Conservation (phyloP, 1,140 invertebrate genomes). For the Bombyx mori region ASM3026992v2 NC_085115.1:10021001-10021500, state of each 20-base stretch:
- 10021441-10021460: slow-evolving; percentile 64
- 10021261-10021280: too few relatives aligned
- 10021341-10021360: slow-evolving; percentile 68
- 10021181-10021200: too few relatives aligned
- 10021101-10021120: neutral
- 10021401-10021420: slow-evolving; percentile 70
- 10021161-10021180: too few relatives aligned
- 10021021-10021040: slow-evolving; percentile 83
- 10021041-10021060: slow-evolving; percentile 83
- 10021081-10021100: slow-evolving; percentile 58
- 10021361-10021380: slow-evolving; percentile 85
- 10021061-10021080: slow-evolving; percentile 80
- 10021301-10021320: too few relatives aligned
- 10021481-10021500: slow-evolving; percentile 80
- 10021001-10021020: slow-evolving; percentile 82
- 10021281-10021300: too few relatives aligned
- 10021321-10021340: neutral
- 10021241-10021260: too few relatives aligned
- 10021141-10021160: too few relatives aligned
- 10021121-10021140: too few relatives aligned
- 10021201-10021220: too few relatives aligned
- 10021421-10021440: slow-evolving; percentile 75
- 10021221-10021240: too few relatives aligned
- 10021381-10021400: slow-evolving; percentile 74
- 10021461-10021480: slow-evolving; percentile 78